Base-by-base conservation (phyloP, 2,888 invertebrate genomes). In the Alviniconcha strummeri region DNA sequence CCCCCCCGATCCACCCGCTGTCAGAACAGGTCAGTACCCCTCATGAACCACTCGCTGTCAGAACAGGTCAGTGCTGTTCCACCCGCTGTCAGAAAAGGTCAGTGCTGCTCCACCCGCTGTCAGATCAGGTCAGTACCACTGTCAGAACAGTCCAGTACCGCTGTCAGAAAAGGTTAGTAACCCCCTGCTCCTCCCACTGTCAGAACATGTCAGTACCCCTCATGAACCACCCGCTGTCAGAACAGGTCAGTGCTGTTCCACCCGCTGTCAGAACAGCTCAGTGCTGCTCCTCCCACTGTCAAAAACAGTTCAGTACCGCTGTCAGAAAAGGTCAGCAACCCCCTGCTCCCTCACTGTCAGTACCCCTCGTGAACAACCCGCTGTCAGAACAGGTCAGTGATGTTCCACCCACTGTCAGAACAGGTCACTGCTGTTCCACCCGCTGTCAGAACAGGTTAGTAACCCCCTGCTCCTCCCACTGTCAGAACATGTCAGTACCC, bases 221-320 rank as follows among this genome's bases (percentile, higher is more conserved):
- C 69, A 69, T 69, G 69, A 36, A 36, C 36, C 36, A 36, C 36
- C 36, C 36, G 36, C 36, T 36, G 36, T 36, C 36, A 36, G 36
- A 36, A 36, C 36, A 36, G 36, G 36, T 36, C 36, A 36, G 36
- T 36, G 36, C 36, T 72, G 72, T 54, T 36, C 52, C 72, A 72
- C 9, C 9, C 72, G 9, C 52, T 11, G 72, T 36, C 52, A 72
- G 52, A 9, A 72, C 72, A 72, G 72, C 55, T 75, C 75, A 75
- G 75, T 15, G 75, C 55, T 0, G 36, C 36, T 36, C 36, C 36
- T 1, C 36, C 36, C 36, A 3, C 36, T 36, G 36, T 36, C 36
- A 36, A 3, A 36, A 36, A 36, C 36, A 36, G 36, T 0, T 3
- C 36, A 36, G 36, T 36, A 36, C 94, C 93, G 0, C 92, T 92